These are phyloP conservation scores for Peromyscus californicus DNA, from an alignment of 2,113 vertebrate species.

Conservation along the genomic window DNA sequence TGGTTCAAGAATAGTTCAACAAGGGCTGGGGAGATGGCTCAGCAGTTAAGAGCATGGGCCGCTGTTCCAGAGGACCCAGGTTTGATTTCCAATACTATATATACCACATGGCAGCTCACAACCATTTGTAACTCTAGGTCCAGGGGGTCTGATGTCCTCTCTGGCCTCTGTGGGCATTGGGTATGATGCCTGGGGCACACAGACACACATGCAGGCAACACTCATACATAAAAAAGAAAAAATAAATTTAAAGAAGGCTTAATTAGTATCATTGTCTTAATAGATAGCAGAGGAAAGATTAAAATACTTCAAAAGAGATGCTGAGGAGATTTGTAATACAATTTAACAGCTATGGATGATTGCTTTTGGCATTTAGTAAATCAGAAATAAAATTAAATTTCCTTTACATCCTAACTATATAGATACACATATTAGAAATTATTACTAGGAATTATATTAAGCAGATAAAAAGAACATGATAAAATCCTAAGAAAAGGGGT, in stretches of 20 bases:
- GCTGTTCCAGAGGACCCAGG: neutral
- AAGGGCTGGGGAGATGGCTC: neutral
- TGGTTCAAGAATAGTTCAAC: neutral
- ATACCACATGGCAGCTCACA: neutral
- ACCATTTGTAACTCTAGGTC: neutral
- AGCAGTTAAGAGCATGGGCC: neutral
- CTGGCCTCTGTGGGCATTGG: neutral
- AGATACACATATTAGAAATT: neutral
- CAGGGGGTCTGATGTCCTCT: neutral
- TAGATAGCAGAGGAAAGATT: neutral
- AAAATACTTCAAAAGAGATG: neutral
- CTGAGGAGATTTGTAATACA: conserved; percentile 18
- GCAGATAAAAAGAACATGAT: neutral
- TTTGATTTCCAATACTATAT: neutral
- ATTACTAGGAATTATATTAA: conserved; percentile 44
- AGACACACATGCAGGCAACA: neutral
- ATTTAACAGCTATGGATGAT: neutral
- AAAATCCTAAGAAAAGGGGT: neutral
- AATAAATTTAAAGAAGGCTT: neutral
- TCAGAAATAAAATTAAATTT: conserved; percentile 50
- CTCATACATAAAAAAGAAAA: neutral
- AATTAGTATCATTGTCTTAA: neutral
- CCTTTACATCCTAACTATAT: conserved; percentile 5
- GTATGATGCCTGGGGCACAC: neutral
- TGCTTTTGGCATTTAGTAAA: conserved; percentile 12